Evolutionary conservation across 2,113 vertebrate species (phyloP), one percentile per base, ranked within the genome.

Genomic region (Crotophaga sulcirostris): DNA sequence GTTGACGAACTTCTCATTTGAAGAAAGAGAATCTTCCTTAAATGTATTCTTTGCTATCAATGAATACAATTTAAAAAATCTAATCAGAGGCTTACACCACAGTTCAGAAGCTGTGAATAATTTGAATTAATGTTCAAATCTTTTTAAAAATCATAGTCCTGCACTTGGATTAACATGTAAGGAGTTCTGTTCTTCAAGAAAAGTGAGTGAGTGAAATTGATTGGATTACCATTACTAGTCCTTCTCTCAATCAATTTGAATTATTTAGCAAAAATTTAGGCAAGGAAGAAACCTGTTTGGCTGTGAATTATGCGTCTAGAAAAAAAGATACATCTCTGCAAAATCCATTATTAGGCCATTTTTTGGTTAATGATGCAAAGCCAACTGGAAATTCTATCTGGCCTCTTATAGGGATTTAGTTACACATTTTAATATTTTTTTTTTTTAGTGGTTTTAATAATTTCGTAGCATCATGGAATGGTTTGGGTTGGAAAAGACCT

Each of bases 1-100:
- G 4, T 23, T 24, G 52, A 26, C 0, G 0, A 52, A 6, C 4
- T 63, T 95, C 75, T 68, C 24, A 36, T 17, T 23, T 40, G 24
- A 63, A 63, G 23, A 64, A 66, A 54, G 14, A 36, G 3, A 36
- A 31, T 36, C 7, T 52, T 84, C 25, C 16, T 76, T 75, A 82
- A 47, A 40, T 33, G 4, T 55, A 60, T 64, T 19, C 5, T 64
- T 67, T 75, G 16, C 10, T 10, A n/a, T 26, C 17, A 74, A 49
- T 5, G 34, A 68, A 31, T 21, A 18, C 4, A 56, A 33, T 82
- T 73, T 1, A 0, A 33, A 68, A 80, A 70, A 47, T n/a, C 8
- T 64, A 12, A 16, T 67, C 18, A 59, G 4, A 9, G 8, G 84
- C 77, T 54, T 42, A 9, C 3, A 34, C 4, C 7, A 40, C 5